phyloP scores from a whole-genome alignment of 2,888 invertebrate species.

The Troides oblongomaculatus region DNA sequence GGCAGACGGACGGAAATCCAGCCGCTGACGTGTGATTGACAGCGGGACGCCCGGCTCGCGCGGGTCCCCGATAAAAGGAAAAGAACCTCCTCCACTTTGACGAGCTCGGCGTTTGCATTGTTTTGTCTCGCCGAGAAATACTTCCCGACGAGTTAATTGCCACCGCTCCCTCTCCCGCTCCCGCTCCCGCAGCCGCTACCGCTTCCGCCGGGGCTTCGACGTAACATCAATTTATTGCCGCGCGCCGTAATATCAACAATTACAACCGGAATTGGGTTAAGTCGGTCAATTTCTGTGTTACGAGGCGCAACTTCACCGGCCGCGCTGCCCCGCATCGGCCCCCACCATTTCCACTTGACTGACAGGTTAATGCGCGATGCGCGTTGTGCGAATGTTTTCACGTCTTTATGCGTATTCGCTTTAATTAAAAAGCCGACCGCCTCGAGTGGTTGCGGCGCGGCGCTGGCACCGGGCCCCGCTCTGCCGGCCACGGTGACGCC shows the following conservation, averaged over 20 bases:
- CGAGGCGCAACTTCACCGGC: constrained; percentile 10
- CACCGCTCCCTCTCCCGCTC: constrained; percentile 17
- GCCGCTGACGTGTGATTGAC: constrained; percentile 41
- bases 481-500: constrained; percentile 22
- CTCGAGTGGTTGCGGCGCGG: constrained; percentile 5
- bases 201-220: neutral
- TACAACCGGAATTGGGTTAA: constrained; percentile 8
- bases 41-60: constrained; percentile 35
- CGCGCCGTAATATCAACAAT: constrained; percentile 8
- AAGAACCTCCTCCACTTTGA: constrained; percentile 30
- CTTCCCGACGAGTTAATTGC: constrained; percentile 33
- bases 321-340: neutral
- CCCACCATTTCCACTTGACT: constrained; percentile 2
- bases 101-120: constrained; percentile 30
- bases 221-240: constrained; percentile 23
- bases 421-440: constrained; percentile 15
- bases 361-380: constrained; percentile 12
- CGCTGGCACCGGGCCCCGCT: neutral
- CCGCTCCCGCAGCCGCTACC: constrained; percentile 12
- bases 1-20: constrained; percentile 42
- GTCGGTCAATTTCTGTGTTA: constrained; percentile 5
- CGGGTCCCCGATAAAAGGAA: constrained; percentile 21
- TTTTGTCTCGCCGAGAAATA: constrained; percentile 27
- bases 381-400: constrained; percentile 1
- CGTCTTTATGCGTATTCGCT: constrained; percentile 3